Evolutionary conservation across 2,113 vertebrate genomes (phyloP).

Genomic region (Okapia johnstoni): DNA sequence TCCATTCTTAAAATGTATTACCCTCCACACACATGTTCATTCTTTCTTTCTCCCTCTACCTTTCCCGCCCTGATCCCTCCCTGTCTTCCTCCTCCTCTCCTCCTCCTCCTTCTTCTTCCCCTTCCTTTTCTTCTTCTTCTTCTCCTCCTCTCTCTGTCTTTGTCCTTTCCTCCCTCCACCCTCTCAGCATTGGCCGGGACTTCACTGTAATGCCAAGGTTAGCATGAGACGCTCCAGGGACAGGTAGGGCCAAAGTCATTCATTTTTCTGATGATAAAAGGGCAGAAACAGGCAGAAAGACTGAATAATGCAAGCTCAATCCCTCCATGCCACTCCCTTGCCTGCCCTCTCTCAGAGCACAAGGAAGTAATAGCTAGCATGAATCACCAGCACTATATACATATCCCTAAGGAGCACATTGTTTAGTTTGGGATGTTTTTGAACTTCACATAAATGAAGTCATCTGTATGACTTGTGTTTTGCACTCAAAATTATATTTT

Average conservation of each 20-base stretch:
- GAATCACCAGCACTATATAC: neutral
- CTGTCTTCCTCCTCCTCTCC: too few relatives aligned
- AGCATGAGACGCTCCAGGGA: neutral
- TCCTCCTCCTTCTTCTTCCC: too few relatives aligned
- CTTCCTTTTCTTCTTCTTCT: too few relatives aligned
- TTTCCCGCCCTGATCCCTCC: neutral
- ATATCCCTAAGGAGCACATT: neutral
- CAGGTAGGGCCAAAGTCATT: neutral
- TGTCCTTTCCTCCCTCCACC: too few relatives aligned
- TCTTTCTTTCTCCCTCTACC: neutral
- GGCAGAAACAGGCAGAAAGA: neutral
- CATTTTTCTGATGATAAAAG: neutral
- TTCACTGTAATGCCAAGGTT: neutral
- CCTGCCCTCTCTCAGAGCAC: neutral
- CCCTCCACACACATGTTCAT: neutral
- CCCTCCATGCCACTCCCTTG: accelerated
- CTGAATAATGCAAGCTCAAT: neutral
- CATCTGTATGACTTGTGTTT: neutral
- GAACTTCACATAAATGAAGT: neutral
- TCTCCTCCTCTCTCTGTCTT: too few relatives aligned
- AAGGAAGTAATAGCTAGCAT: neutral
- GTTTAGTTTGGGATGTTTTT: neutral
- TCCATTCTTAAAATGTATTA: neutral
- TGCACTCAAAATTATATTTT: neutral
- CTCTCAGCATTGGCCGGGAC: neutral